Evolutionary conservation across 2,797 vertebrate species (phyloP).

Genomic region (Tiaroga cobitis): DNA sequence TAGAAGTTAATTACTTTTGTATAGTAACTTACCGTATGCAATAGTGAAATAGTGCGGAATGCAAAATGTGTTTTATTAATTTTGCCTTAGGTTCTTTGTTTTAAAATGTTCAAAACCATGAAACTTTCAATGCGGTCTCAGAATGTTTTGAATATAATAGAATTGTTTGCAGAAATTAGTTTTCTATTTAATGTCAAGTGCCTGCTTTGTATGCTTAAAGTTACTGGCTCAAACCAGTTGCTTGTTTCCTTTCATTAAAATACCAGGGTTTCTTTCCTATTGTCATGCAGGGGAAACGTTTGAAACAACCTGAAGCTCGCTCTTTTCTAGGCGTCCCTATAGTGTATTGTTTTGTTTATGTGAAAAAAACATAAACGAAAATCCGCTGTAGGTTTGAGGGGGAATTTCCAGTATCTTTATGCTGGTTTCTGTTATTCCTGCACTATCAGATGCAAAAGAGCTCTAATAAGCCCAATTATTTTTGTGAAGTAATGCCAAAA

Average conservation of each 20-base stretch:
- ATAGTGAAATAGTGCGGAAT: too few species aligned
- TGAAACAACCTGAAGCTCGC: neutral
- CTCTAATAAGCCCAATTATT: conserved; percentile 48
- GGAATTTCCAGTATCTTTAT: conserved; percentile 60
- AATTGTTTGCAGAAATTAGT: neutral
- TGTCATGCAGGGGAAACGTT: neutral
- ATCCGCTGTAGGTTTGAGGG: neutral
- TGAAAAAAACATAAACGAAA: neutral
- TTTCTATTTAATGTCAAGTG: neutral
- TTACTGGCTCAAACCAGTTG: neutral
- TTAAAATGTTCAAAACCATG: neutral
- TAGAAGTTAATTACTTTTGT: neutral
- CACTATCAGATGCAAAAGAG: neutral
- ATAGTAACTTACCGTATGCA: neutral
- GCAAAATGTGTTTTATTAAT: too few species aligned
- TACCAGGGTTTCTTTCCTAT: neutral
- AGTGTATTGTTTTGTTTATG: neutral
- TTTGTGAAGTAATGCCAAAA: neutral
- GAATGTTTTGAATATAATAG: neutral
- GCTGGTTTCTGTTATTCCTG: conserved; percentile 46
- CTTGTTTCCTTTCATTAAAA: neutral
- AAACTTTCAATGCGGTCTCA: neutral
- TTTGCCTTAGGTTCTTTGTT: neutral
- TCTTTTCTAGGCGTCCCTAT: neutral
- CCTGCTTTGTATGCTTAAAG: neutral